phyloP scores from a whole-genome alignment of 2,113 vertebrate species.

The Heterotilapia buettikoferi region DNA sequence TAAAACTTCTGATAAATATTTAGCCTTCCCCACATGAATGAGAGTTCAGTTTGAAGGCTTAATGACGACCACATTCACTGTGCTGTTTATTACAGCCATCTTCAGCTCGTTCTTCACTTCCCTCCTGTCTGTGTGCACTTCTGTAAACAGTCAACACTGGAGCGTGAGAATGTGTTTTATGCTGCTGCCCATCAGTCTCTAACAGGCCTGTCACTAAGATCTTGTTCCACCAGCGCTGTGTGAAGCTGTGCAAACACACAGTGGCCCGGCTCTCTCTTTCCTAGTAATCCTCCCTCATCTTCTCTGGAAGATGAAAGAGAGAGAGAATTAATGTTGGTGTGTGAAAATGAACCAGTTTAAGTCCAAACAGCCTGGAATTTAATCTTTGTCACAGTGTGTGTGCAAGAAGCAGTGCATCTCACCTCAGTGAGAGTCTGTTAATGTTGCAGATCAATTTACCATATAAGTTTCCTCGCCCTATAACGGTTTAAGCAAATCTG shows the following conservation, averaged over 20 bases:
- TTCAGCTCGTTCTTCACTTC: neutral
- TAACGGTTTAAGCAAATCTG: neutral
- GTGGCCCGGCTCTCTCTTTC: constrained; percentile 75
- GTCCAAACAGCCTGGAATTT: neutral
- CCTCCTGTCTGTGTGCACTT: neutral
- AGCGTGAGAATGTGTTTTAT: neutral
- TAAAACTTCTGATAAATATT: neutral
- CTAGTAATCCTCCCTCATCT: constrained; percentile 83
- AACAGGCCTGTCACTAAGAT: constrained; percentile 48
- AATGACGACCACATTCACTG: neutral
- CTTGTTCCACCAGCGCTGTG: constrained; percentile 81
- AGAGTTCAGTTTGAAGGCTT: neutral
- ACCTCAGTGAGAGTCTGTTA: neutral
- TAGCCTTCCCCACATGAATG: neutral
- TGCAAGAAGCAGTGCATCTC: neutral
- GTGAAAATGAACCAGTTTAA: neutral
- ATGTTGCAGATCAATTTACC: neutral
- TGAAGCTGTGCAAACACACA: constrained; percentile 73
- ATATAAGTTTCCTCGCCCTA: neutral
- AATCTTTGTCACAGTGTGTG: neutral
- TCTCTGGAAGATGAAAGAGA: constrained; percentile 65
- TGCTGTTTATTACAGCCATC: neutral
- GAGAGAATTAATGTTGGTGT: neutral
- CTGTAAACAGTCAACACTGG: neutral
- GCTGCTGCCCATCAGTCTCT: neutral